Percentiles rank a stretch among this genome's conserved stretches.
Evolutionary conservation across 2,888 invertebrate genomes (phyloP).

Genomic region (Tanytarsus gracilentus): DNA sequence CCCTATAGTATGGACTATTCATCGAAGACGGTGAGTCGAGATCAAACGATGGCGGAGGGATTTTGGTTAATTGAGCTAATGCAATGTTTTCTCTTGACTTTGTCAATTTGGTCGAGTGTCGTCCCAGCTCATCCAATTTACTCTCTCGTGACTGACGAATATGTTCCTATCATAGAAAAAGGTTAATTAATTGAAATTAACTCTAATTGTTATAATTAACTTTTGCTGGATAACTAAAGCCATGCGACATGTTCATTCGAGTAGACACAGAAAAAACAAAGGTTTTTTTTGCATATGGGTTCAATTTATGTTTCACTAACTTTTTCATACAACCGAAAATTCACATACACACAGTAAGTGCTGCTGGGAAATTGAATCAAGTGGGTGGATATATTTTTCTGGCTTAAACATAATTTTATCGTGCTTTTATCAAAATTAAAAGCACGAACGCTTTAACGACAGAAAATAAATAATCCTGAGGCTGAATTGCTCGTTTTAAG

Average conservation of each 20-base stretch:
- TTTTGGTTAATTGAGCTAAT: slow-evolving; percentile 31
- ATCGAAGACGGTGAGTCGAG: slow-evolving; percentile 21
- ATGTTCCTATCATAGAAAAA: slow-evolving; percentile 49
- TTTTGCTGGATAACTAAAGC: too few relatives aligned
- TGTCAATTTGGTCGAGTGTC: slow-evolving; percentile 38
- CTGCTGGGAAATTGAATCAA: background rate
- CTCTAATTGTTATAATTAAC: slow-evolving; percentile 15
- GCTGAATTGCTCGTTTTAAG: background rate
- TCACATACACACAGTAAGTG: background rate
- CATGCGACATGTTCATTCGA: too few relatives aligned
- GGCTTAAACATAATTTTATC: slow-evolving; percentile 5
- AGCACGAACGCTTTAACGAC: slow-evolving; percentile 26
- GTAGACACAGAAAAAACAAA: too few relatives aligned
- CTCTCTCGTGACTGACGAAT: slow-evolving; percentile 73
- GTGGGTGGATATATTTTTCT: background rate
- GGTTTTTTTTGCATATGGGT: too few relatives aligned
- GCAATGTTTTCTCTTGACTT: slow-evolving; percentile 43
- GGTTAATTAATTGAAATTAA: slow-evolving; percentile 27
- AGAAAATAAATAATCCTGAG: slow-evolving; percentile 20
- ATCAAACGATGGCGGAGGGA: slow-evolving; percentile 28
- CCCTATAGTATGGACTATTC: slow-evolving; percentile 21
- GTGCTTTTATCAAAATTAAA: slow-evolving; percentile 24
- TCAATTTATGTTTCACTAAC: too few relatives aligned
- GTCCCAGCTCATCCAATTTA: slow-evolving; percentile 59
- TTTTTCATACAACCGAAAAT: too few relatives aligned